Base-by-base conservation (phyloP, 2,113 vertebrate species). In the Echinops telfairi region DNA sequence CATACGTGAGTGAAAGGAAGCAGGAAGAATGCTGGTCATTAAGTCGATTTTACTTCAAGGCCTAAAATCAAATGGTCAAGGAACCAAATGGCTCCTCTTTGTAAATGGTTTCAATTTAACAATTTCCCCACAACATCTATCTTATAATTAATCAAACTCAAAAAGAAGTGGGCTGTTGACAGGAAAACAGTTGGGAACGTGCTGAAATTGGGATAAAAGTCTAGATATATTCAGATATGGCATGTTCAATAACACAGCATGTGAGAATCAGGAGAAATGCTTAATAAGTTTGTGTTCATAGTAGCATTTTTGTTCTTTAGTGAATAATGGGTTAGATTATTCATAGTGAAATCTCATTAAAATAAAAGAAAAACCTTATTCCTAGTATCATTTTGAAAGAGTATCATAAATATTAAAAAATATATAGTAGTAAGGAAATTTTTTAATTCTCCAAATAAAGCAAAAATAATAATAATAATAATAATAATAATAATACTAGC, bases 1-100 rank as follows among this genome's bases (percentile, higher is more conserved):
- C 76, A 95, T 82, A 83, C 16, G 88, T 23, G 38, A n/a, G 73
- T 88, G 53, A 95, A 96, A 94, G 91, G 78, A 96, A 92, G 70
- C 47, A 85, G 27, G 36, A 90, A 91, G 36, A 88, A 86, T 85
- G 92, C 53, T 94, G 87, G 70, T 87, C 64, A 90, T 38, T 68
- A n/a, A 91, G 40, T 16, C 25, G 53, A 20, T 86, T 96, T 77
- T 88, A 86, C 71, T 81, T 86, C 47, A 95, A 83, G 85, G 17
- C 38, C 77, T 22, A 86, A 60, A 80, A 79, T 43, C 95, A 91
- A 95, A 85, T 12, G 83, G 27, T 64, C 25, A 53, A 85, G 88
- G 83, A 92, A 92, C 8, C 22, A 86, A 95, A 92, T 64, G 5
- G 29, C 25, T 95, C 92, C 47, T 89, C 53, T 73, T 62, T 68